A percentile compares a stretch with the other conserved stretches of the same genome.
These are phyloP conservation scores for Cynopterus brachyotis DNA, from an alignment of 2,113 vertebrate genomes.

Conservation along the genomic window DNA sequence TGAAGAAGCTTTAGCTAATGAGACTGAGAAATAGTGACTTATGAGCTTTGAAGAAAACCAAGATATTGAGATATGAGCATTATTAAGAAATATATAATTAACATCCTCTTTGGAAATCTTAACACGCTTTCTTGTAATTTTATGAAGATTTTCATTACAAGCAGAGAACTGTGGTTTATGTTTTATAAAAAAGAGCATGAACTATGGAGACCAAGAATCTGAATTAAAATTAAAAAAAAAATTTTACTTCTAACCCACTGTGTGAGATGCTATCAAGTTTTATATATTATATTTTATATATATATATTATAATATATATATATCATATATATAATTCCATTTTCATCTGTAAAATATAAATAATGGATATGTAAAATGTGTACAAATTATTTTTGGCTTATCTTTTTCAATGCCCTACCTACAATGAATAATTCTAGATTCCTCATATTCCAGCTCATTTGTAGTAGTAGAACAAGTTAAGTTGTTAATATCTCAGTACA, in stretches of 20 bases:
- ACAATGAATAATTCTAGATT: background rate
- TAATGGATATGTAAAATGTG: background rate
- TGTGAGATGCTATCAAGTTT: background rate
- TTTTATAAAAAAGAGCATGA: background rate
- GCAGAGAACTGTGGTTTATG: background rate
- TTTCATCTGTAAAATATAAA: background rate
- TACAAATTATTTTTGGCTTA: background rate
- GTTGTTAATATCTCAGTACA: background rate
- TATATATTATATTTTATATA: no score
- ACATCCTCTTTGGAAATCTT: background rate
- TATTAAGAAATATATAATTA: background rate
- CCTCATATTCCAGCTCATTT: background rate
- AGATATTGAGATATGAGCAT: background rate
- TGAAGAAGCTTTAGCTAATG: background rate
- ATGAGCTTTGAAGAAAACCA: background rate
- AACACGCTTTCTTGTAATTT: background rate
- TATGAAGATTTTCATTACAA: background rate
- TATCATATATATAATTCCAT: background rate
- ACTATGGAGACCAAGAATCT: background rate
- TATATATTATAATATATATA: no score
- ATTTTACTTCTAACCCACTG: background rate
- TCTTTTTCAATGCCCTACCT: background rate
- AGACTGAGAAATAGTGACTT: background rate
- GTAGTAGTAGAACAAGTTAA: background rate
- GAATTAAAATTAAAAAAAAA: background rate